A percentile compares a stretch with the other conserved stretches of the same genome.
Evolutionary conservation across 1,140 invertebrate species (phyloP).

Genomic region (Aphaenogaster ashmeadi): DNA sequence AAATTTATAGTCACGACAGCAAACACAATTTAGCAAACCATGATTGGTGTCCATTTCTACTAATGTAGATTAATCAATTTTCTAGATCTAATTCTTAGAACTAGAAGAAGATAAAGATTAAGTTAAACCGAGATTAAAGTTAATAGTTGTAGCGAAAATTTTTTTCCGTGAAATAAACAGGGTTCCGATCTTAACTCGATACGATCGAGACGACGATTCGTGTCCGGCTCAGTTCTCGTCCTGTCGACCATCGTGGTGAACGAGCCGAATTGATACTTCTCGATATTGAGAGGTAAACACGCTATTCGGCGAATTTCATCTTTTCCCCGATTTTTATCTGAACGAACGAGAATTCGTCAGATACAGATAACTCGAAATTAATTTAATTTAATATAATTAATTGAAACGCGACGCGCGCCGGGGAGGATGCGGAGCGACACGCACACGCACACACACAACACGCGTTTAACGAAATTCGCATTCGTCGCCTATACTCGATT

Average conservation of each 20-base stretch:
- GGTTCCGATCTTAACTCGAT: conserved; percentile 9
- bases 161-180: not conserved
- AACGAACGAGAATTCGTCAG: not conserved
- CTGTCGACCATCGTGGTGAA: not conserved
- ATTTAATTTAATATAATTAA: not conserved
- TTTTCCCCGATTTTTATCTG: not conserved
- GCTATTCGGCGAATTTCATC: not conserved
- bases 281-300: not conserved
- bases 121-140: too few species aligned
- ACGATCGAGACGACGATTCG: not conserved
- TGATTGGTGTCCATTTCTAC: too few species aligned
- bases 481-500: conserved; percentile 78
- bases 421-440: conserved; percentile 33
- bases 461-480: conserved; percentile 66
- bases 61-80: too few species aligned
- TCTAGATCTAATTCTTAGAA: too few species aligned
- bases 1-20: too few species aligned
- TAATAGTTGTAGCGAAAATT: too few species aligned
- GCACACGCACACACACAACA: conserved; percentile 28
- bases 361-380: not conserved
- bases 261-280: not conserved
- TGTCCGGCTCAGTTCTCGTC: not conserved
- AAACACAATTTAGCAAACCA: too few species aligned
- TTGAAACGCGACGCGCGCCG: conserved; percentile 1
- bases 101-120: too few species aligned